Evolutionary conservation across 1,140 invertebrate genomes (phyloP), one percentile per base, ranked within the genome.

Genomic region (Bombus terrestris): DNA sequence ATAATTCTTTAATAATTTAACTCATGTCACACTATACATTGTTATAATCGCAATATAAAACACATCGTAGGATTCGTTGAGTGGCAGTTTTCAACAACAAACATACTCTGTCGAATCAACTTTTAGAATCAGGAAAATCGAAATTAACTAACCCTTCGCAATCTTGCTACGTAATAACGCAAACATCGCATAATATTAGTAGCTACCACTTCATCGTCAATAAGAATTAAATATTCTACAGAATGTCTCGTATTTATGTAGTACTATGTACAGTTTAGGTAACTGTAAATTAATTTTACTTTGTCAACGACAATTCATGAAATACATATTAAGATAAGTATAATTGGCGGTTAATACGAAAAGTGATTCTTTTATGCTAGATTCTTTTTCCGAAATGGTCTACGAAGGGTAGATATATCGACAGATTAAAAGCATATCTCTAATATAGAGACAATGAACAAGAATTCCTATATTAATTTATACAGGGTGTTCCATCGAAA

Each of bases 1-100:
- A 92, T 92, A 92, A 88, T 91, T 91, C 76, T 92, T 92, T 91
- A 92, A 92, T 92, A 92, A 92, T 86, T 92, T 92, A 92, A 91
- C 91, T 92, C 88, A 78, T 88, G 83, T 86, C 81, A 84, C 85
- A 85, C 80, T 91, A 89, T 91, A 92, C 88, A 91, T 89, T 57
- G 76, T 84, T 79, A 73, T 84, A 64, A 75, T 87, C 69, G 75
- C 47, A 79, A 86, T 88, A 88, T 80, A 81, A 89, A 89, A 75
- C 83, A 83, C 76, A 88, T 83, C 18, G 66, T 83, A 81, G 79
- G 59, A 87, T 85, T 86, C 69, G 53, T 32, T 88, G 83, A 87
- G 66, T 72, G 69, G 84, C 78, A 80, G 81, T 81, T 87, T 89
- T 69, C 76, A 82, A 85, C 37, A 80, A 66, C 32, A 64, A 68